These are phyloP conservation scores for Charina bottae DNA, from an alignment of 2,113 vertebrate species.

Conservation along the genomic window DNA sequence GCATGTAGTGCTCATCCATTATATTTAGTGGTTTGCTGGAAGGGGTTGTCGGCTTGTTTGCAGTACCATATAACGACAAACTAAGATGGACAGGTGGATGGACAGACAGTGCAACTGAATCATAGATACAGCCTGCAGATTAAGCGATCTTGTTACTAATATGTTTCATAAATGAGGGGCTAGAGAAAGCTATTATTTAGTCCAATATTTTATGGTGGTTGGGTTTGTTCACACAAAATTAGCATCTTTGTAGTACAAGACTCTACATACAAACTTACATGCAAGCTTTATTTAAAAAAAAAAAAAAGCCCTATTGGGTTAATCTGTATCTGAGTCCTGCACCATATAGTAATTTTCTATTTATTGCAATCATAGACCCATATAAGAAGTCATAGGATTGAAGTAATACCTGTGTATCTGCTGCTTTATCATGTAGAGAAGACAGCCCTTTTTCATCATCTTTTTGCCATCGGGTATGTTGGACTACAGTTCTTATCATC, in stretches of 20 bases:
- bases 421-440: slow-evolving; percentile 7
- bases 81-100: neutral
- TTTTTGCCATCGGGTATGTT: neutral
- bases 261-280: neutral
- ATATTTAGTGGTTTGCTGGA: slow-evolving; percentile 25
- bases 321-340: neutral
- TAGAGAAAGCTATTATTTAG: neutral
- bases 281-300: neutral
- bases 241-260: neutral
- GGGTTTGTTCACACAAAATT: slow-evolving; percentile 11
- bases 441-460: neutral
- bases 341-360: neutral
- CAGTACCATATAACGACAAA: neutral
- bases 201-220: slow-evolving; percentile 30
- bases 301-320: neutral
- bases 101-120: neutral
- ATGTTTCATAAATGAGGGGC: neutral
- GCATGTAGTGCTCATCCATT: slow-evolving; percentile 20
- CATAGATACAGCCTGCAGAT: neutral
- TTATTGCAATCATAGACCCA: neutral
- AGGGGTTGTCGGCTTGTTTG: slow-evolving; percentile 12
- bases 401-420: neutral
- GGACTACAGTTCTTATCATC: neutral
- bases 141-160: neutral
- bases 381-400: neutral